Percentiles rank a stretch among this genome's conserved stretches.
Evolutionary conservation across 2,113 vertebrate species (phyloP).

Genomic region (Melanocharis versteri): DNA sequence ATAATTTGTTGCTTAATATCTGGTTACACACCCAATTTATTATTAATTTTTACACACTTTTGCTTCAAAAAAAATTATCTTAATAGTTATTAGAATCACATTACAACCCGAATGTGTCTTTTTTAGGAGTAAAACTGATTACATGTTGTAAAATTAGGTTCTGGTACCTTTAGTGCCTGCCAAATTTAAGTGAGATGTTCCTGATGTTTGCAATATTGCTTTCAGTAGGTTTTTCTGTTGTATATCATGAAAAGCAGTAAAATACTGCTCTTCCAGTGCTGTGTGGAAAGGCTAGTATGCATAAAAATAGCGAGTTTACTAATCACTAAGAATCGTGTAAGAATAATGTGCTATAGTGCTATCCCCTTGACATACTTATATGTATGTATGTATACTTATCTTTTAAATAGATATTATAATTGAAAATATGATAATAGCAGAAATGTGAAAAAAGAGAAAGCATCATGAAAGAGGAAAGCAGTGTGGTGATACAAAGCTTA

Average conservation of each 20-base stretch:
- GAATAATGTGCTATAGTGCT: slow-evolving; percentile 32
- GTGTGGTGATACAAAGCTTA: not conserved
- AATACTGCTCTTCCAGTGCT: not conserved
- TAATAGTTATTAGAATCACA: not conserved
- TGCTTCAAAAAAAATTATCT: not conserved
- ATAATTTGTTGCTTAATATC: not conserved
- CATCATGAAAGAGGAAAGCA: not conserved
- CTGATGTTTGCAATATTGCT: not conserved
- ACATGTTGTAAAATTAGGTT: not conserved
- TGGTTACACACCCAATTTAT: not conserved
- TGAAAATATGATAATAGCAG: not conserved
- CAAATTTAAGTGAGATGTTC: not conserved
- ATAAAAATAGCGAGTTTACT: not conserved
- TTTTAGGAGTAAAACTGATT: not conserved
- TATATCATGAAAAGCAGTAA: not conserved
- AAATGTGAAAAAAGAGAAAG: not conserved
- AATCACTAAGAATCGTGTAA: not conserved
- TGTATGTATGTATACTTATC: not conserved
- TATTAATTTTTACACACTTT: not conserved
- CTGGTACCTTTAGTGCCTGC: not conserved
- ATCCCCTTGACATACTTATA: slow-evolving; percentile 20
- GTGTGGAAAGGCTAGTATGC: not conserved
- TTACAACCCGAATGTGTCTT: not conserved
- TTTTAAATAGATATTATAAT: not conserved
- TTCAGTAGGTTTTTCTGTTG: not conserved